Evolutionary conservation across 2,888 invertebrate genomes (phyloP).

Genomic region (Maniola hyperantus): DNA sequence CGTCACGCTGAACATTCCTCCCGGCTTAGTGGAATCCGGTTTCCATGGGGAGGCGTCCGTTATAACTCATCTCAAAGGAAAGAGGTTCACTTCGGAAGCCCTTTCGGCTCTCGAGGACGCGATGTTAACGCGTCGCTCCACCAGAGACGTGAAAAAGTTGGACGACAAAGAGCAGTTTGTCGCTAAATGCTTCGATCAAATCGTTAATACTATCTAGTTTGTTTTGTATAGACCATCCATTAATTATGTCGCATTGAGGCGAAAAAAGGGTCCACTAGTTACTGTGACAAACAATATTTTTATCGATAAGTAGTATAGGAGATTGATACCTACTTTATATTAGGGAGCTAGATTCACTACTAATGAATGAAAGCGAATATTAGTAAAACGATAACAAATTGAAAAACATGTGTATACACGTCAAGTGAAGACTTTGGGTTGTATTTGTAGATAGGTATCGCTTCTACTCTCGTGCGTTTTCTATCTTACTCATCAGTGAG

Average conservation of each 20-base stretch:
- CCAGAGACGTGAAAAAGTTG: conserved; percentile 61
- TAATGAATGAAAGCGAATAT: too few relatives aligned
- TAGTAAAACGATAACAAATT: too few relatives aligned
- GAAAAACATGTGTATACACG: too few relatives aligned
- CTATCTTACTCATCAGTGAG: too few relatives aligned
- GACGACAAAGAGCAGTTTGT: conserved; percentile 84
- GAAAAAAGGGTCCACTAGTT: background rate
- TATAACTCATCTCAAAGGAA: conserved; percentile 85
- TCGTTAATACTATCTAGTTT: conserved; percentile 79
- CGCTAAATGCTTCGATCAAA: conserved; percentile 84
- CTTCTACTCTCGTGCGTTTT: too few relatives aligned
- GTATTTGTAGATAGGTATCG: too few relatives aligned
- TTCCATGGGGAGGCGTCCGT: conserved; percentile 85
- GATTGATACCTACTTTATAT: too few relatives aligned
- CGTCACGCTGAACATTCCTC: conserved; percentile 85
- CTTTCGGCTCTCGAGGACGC: conserved; percentile 83
- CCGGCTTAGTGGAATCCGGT: conserved; percentile 82
- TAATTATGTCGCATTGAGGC: background rate
- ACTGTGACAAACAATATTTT: background rate
- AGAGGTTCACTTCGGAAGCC: conserved; percentile 85
- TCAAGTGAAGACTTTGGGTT: too few relatives aligned
- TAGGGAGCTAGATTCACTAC: too few relatives aligned
- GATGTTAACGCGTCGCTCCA: conserved; percentile 67
- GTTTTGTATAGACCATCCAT: conserved; percentile 9
- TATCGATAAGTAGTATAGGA: too few relatives aligned